Evolutionary conservation across 2,113 vertebrate species (phyloP).

Genomic region (Eudyptes chrysolophus): DNA sequence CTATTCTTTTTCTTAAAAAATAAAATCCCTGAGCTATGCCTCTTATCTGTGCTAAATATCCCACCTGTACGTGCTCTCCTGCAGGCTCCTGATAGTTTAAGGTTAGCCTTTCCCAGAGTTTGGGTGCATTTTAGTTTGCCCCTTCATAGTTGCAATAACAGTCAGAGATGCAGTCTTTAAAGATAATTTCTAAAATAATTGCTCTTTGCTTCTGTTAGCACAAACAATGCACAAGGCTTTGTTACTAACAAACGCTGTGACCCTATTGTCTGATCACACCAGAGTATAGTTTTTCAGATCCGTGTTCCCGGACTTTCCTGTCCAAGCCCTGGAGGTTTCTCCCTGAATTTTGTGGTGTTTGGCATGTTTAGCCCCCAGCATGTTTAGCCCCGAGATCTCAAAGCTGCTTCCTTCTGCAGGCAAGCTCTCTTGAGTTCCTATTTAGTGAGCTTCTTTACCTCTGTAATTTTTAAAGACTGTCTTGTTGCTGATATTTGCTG

Average conservation of each 20-base stretch:
- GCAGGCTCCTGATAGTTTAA: background rate
- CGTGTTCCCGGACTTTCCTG: background rate
- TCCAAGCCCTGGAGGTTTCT: background rate
- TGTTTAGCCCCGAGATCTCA: background rate
- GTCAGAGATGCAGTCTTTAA: background rate
- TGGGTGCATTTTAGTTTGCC: background rate
- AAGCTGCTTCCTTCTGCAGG: background rate
- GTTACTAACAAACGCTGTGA: background rate
- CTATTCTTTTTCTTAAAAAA: background rate
- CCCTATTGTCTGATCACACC: background rate
- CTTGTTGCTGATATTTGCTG: background rate
- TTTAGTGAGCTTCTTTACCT: background rate
- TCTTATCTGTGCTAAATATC: background rate
- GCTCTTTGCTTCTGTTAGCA: background rate
- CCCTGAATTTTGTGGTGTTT: rapidly evolving
- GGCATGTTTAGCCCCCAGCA: background rate
- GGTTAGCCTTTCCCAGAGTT: background rate
- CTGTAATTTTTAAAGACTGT: background rate
- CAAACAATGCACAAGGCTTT: background rate
- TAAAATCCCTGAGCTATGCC: no score
- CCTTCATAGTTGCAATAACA: background rate
- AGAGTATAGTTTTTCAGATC: background rate
- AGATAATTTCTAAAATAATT: background rate
- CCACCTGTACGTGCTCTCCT: background rate
- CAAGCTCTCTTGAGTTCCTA: background rate